These are phyloP conservation scores for Stomorhina lunata DNA, from an alignment of 2,888 invertebrate species.

Conservation along the genomic window DNA sequence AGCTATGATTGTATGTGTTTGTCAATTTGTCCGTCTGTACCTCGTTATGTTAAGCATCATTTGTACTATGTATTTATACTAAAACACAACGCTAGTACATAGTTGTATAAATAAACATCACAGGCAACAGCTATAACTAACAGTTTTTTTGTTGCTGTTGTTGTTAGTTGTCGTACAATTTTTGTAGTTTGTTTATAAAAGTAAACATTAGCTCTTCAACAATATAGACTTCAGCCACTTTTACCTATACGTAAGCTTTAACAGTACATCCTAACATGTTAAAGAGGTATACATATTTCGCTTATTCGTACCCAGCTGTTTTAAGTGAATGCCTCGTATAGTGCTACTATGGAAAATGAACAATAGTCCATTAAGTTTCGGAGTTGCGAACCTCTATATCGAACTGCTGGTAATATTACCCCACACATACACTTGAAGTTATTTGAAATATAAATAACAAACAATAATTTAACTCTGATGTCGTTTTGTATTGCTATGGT, in stretches of 20 bases:
- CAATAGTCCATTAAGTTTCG: no score
- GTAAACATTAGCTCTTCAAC: constrained; percentile 54
- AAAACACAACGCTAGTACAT: constrained; percentile 58
- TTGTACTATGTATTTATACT: constrained; percentile 59
- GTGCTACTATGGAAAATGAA: no score
- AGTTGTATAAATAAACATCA: constrained; percentile 50
- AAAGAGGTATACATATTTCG: no score
- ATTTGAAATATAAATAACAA: constrained; percentile 57
- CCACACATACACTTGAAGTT: constrained; percentile 36
- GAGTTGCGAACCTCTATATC: no score
- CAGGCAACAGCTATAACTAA: background rate
- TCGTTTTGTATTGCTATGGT: constrained; percentile 29
- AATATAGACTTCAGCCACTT: constrained; percentile 32
- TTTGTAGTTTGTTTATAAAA: constrained; percentile 45
- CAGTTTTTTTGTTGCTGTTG: background rate
- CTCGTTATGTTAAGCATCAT: constrained; percentile 61
- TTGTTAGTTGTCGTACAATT: constrained; percentile 14
- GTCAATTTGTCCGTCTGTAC: no score
- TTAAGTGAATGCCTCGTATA: no score
- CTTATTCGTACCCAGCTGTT: no score
- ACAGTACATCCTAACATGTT: no score
- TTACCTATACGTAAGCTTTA: no score
- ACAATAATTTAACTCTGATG: constrained; percentile 57
- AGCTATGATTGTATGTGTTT: background rate
- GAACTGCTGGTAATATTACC: no score